These are phyloP conservation scores for Andrena marginata DNA, from an alignment of 2,888 invertebrate species.

Conservation along the genomic window DNA sequence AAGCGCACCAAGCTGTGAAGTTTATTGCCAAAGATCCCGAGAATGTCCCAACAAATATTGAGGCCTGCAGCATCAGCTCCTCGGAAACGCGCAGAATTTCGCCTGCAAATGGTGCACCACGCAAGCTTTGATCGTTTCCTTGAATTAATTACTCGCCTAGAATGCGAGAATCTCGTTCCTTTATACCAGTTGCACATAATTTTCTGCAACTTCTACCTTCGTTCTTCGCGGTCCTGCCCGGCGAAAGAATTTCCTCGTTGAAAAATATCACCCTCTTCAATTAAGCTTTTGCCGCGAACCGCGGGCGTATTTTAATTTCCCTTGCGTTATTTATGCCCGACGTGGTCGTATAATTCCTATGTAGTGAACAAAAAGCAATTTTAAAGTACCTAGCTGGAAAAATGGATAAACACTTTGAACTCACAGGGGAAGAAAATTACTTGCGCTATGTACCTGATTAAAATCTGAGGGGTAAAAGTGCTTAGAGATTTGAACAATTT, in stretches of 20 bases:
- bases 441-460: neutral
- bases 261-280: neutral
- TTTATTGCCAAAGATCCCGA: too few species aligned
- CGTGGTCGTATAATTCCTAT: conserved; percentile 27
- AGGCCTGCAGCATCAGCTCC: neutral
- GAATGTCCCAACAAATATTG: neutral
- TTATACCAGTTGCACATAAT: conserved; percentile 1
- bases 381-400: conserved; percentile 5
- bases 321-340: conserved; percentile 18
- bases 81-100: neutral
- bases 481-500: neutral
- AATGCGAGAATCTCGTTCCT: conserved; percentile 22
- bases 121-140: conserved; percentile 12
- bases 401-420: neutral
- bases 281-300: neutral
- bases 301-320: conserved; percentile 12
- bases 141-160: conserved; percentile 7
- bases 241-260: neutral
- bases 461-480: neutral
- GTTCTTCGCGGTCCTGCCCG: neutral
- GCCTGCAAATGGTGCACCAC: neutral
- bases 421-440: neutral
- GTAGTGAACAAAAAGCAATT: conserved; percentile 1
- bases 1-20: too few species aligned
- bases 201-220: neutral